Percentiles rank a stretch among this genome's conserved stretches.
Conservation (phyloP, 2,888 invertebrate species). For the Spilarctia lutea region DNA sequence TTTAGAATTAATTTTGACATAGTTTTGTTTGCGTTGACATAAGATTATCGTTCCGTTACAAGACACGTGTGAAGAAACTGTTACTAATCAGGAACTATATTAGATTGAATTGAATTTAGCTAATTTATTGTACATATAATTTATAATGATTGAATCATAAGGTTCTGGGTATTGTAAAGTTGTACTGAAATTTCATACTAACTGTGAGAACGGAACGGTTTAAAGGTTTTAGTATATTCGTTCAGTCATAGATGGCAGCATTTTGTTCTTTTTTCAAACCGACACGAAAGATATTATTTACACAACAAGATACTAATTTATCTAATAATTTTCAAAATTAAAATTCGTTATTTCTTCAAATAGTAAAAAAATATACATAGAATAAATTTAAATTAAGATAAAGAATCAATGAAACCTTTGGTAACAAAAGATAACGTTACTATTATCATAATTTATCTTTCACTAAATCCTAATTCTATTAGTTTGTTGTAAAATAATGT, state of each 20-base stretch:
- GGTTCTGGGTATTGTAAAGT: not conserved
- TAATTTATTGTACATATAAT: not conserved
- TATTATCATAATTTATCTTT: too few species aligned
- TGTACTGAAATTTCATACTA: not conserved
- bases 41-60: conserved; percentile 57
- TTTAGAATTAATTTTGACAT: conserved; percentile 83
- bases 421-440: too few species aligned
- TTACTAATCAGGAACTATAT: not conserved
- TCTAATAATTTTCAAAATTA: not conserved
- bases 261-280: not conserved
- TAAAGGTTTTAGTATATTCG: not conserved
- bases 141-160: not conserved
- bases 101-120: not conserved
- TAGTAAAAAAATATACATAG: not conserved
- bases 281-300: not conserved
- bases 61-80: conserved; percentile 20
- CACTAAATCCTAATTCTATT: not conserved
- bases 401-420: not conserved
- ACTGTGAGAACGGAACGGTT: conserved; percentile 6
- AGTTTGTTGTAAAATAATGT: not conserved
- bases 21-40: conserved; percentile 85
- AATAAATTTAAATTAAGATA: not conserved
- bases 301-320: too few species aligned
- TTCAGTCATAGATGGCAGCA: not conserved
- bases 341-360: not conserved